These are phyloP conservation scores for Istiophorus platypterus DNA, from an alignment of 2,113 vertebrate species.

Conservation along the genomic window DNA sequence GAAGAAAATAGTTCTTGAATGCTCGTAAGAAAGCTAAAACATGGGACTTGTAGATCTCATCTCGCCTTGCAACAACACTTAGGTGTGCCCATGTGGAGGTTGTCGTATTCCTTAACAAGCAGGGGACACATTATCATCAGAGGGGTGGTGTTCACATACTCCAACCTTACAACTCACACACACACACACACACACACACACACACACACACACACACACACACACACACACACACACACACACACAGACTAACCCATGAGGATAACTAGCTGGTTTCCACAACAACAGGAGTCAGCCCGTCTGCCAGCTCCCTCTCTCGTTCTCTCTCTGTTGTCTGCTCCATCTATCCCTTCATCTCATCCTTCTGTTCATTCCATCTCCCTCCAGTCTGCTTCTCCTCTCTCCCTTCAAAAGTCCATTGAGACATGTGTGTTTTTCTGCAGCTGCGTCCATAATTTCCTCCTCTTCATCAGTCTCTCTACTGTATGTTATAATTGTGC, in stretches of 20 bases:
- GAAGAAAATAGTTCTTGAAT: neutral
- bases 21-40: too few relatives aligned
- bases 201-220: conserved; percentile 13
- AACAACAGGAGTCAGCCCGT: conserved; percentile 63
- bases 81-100: conserved; percentile 1
- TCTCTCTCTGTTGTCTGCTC: neutral
- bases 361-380: conserved; percentile 29
- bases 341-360: conserved; percentile 22
- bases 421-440: conserved; percentile 67
- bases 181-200: conserved; percentile 21
- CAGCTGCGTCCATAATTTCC: conserved; percentile 55
- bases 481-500: neutral
- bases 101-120: conserved; percentile 47
- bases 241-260: conserved; percentile 39
- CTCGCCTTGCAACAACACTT: neutral
- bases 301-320: conserved; percentile 11
- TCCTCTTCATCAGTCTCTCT: conserved; percentile 3
- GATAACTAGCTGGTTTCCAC: conserved; percentile 55
- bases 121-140: conserved; percentile 47
- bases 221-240: conserved; percentile 2
- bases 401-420: conserved; percentile 39
- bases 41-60: neutral
- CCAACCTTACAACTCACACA: neutral
- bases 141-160: conserved; percentile 51
- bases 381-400: conserved; percentile 22